Evolutionary conservation across 2,888 invertebrate genomes (phyloP).

Genomic region (Octodonta nipae): DNA sequence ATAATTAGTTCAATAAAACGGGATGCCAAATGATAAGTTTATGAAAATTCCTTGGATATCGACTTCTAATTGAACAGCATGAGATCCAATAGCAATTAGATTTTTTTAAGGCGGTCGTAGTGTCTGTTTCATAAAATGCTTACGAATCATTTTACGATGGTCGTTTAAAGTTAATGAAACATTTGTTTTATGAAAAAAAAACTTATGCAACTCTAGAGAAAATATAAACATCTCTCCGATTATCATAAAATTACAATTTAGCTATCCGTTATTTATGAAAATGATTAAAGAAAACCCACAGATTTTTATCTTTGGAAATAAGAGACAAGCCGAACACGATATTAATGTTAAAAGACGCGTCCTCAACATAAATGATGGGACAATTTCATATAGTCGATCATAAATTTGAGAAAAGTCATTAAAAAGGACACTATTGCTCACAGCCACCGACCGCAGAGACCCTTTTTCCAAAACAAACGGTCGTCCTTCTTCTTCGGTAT

Average conservation of each 20-base stretch:
- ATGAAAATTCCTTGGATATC: no score
- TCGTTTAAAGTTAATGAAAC: no score
- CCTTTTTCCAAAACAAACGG: slow-evolving; percentile 5
- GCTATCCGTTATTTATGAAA: slow-evolving; percentile 16
- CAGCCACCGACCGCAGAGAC: no score
- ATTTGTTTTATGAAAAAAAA: no score
- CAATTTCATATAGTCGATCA: slow-evolving; percentile 22
- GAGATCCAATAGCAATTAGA: neutral
- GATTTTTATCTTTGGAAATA: slow-evolving; percentile 18
- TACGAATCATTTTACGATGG: no score
- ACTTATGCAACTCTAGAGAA: slow-evolving; percentile 8
- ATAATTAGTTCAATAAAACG: no score
- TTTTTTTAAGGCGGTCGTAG: no score
- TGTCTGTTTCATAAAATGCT: no score
- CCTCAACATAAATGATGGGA: slow-evolving; percentile 26
- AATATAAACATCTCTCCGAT: slow-evolving; percentile 12
- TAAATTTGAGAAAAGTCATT: slow-evolving; percentile 21
- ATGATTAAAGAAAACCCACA: slow-evolving; percentile 14
- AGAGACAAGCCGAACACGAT: slow-evolving; percentile 21
- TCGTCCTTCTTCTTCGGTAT: slow-evolving; percentile 1
- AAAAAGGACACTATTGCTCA: no score
- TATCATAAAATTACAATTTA: slow-evolving; percentile 15
- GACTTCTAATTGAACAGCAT: neutral
- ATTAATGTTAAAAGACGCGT: slow-evolving; percentile 25
- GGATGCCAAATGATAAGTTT: no score